These are phyloP conservation scores for Drosophila lacteicornis DNA, from an alignment of 1,140 invertebrate genomes.

Conservation along the genomic window DNA sequence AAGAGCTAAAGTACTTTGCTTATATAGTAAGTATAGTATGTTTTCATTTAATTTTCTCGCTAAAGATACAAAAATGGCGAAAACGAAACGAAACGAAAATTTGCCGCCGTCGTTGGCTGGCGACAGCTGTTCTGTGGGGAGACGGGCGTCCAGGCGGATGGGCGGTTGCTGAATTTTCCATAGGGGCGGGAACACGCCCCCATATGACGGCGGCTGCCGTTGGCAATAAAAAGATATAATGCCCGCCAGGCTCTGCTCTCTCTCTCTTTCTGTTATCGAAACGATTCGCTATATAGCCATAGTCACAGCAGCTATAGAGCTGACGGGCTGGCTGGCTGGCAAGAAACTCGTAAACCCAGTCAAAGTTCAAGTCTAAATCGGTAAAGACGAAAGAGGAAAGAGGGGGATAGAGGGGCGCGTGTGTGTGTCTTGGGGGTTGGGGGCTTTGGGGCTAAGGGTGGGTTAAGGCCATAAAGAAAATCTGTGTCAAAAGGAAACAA, in stretches of 20 bases:
- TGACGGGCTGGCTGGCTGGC: slow-evolving; percentile 29
- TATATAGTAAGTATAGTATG: slow-evolving; percentile 52
- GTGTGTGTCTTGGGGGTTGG: slow-evolving; percentile 10
- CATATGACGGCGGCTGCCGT: slow-evolving; percentile 29
- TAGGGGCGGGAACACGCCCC: slow-evolving; percentile 31
- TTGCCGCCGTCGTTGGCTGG: slow-evolving; percentile 61
- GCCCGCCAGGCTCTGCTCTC: slow-evolving; percentile 47
- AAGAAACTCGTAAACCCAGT: slow-evolving; percentile 56
- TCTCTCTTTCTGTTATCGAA: slow-evolving; percentile 56
- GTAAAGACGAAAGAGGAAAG: not conserved
- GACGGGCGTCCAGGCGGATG: not conserved
- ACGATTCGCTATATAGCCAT: slow-evolving; percentile 30
- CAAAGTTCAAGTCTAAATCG: slow-evolving; percentile 49
- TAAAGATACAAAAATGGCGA: slow-evolving; percentile 71
- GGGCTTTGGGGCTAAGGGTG: slow-evolving; percentile 2
- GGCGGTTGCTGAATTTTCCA: slow-evolving; percentile 1
- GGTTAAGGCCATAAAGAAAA: slow-evolving; percentile 65
- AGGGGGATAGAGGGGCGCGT: no score
- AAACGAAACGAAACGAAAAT: slow-evolving; percentile 55
- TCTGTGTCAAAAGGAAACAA: slow-evolving; percentile 58
- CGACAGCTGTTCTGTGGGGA: slow-evolving; percentile 64
- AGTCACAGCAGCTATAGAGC: slow-evolving; percentile 2
- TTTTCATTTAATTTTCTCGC: slow-evolving; percentile 82
- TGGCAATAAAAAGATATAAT: slow-evolving; percentile 78
- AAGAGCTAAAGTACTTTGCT: slow-evolving; percentile 66